Conservation (phyloP, 2,888 invertebrate species). For the Ctena decussata region DNA sequence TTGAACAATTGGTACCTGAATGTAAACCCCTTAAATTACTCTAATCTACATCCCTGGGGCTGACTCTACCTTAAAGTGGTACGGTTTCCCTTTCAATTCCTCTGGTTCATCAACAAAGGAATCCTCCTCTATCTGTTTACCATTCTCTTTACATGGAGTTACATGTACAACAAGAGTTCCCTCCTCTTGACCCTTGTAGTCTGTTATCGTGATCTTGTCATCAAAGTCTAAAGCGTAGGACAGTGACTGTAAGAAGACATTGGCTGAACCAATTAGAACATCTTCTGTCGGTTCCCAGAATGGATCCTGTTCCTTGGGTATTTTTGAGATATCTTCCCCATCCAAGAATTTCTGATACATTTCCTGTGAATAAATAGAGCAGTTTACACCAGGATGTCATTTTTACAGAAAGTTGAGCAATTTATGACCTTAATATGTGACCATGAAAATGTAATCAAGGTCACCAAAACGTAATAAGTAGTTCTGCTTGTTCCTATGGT, state of each 20-base stretch:
- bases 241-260: slow-evolving; percentile 86
- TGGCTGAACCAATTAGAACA: slow-evolving; percentile 85
- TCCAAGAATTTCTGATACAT: slow-evolving; percentile 86
- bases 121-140: slow-evolving; percentile 84
- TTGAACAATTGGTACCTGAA: too few species aligned
- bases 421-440: too few species aligned
- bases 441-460: too few species aligned
- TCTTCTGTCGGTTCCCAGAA: slow-evolving; percentile 87
- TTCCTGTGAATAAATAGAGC: slow-evolving; percentile 80
- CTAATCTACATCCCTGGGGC: too few species aligned
- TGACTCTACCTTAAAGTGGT: slow-evolving; percentile 86
- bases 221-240: slow-evolving; percentile 86
- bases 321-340: slow-evolving; percentile 82
- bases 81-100: slow-evolving; percentile 84
- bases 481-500: too few species aligned
- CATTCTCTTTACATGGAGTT: slow-evolving; percentile 83
- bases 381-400: too few species aligned
- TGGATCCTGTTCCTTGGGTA: slow-evolving; percentile 85
- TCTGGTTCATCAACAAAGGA: slow-evolving; percentile 85
- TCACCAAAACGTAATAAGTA: too few species aligned
- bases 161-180: slow-evolving; percentile 83
- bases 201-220: slow-evolving; percentile 84
- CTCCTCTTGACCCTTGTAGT: slow-evolving; percentile 87
- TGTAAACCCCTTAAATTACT: too few species aligned
- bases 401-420: too few species aligned